Base-by-base conservation (phyloP, 2,797 vertebrate genomes). In the Hypotaenidia okinawae region DNA sequence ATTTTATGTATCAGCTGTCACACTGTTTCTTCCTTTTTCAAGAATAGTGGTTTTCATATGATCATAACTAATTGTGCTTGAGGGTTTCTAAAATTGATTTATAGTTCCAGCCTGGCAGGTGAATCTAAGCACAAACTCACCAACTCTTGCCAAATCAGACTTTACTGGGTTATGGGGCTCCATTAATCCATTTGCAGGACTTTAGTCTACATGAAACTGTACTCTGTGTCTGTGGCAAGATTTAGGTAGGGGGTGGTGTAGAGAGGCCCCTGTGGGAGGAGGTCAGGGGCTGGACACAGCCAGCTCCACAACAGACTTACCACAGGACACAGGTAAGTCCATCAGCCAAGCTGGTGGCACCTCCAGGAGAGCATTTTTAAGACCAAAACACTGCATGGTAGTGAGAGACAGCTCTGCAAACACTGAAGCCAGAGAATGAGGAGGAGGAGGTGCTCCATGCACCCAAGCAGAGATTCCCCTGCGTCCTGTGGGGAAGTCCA, bases 191-290 rank as follows among this genome's bases (percentile, higher is more conserved):
- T 43, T 24, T 64, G 32, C 33, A 87, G 66, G 49, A 68, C 39
- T 68, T 72, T 2, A 32, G 24, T 33, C 78, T 37, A 16, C 23
- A 8, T 58, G 39, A 69, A 81, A 43, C 9, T 30, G 10, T 70
- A 27, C 18, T 5, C 10, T 4, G 12, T 72, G 25, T 61, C 35
- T 4, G 4, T 62, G 59, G 17, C 18, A 69, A 69, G 9, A 16
- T 19, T 45, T 45, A 11, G 16, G 30, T 30, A 63, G 0, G 1
- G n/a, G 62, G 27, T 0, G 3, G 22, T 52, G 18, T 6, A 68
- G 22, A 18, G 22, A 61, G 13, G 6, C 10, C 17, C n/a, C 21
- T 33, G n/a, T 30, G n/a, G 75, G 19, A 70, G 10, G 39, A 54
- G 22, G 27, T 51, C 35, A 39, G 77, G 45, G 58, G 17, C 57